Percentiles rank a stretch among this genome's conserved stretches.
These are phyloP conservation scores for Lytechinus pictus DNA, from an alignment of 35 echinoderm and acorn worm genomes.

Conservation along the genomic window DNA sequence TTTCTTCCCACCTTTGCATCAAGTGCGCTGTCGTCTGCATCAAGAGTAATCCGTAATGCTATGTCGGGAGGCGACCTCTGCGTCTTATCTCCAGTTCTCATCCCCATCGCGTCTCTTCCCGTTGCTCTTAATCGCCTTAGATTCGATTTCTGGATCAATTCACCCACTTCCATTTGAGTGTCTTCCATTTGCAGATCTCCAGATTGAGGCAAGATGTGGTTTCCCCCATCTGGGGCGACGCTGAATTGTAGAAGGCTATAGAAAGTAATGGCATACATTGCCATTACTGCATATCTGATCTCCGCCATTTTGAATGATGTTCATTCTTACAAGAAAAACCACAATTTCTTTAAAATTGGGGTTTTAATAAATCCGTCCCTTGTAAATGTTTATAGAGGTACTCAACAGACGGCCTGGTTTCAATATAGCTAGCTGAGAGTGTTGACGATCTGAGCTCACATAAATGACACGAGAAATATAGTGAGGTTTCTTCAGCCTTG, in stretches of 20 bases:
- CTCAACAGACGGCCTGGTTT: too few species aligned
- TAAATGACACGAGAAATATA: too few species aligned
- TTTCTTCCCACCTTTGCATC: background rate
- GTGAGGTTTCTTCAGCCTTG: background rate
- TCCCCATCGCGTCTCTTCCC: background rate
- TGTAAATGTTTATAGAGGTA: too few species aligned
- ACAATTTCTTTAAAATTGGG: background rate
- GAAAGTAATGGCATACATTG: background rate
- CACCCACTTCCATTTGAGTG: background rate
- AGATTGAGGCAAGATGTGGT: background rate
- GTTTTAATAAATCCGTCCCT: background rate
- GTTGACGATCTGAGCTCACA: too few species aligned
- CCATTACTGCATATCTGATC: background rate
- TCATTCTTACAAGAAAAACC: background rate
- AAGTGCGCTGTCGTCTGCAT: background rate
- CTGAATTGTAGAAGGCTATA: background rate
- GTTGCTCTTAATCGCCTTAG: background rate
- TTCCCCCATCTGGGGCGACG: background rate
- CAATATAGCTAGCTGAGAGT: too few species aligned
- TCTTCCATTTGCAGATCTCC: background rate
- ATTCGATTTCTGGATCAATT: background rate
- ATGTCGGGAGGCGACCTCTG: background rate
- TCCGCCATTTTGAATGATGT: background rate
- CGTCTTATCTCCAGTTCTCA: background rate
- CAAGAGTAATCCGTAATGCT: background rate